Percentiles rank a stretch among this genome's conserved stretches.
Conservation (phyloP, 2,113 vertebrate genomes). For the Tragelaphus buxtoni region DNA sequence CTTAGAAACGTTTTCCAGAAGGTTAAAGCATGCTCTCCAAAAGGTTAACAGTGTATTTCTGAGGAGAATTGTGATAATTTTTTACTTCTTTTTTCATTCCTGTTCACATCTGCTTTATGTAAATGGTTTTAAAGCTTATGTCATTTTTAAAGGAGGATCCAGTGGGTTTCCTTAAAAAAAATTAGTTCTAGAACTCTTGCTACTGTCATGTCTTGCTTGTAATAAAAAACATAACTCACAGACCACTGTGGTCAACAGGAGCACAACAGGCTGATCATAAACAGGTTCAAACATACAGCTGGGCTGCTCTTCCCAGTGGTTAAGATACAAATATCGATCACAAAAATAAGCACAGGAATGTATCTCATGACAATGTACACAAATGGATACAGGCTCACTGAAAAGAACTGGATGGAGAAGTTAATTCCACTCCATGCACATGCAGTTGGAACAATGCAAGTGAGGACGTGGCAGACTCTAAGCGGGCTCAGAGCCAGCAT, state of each 20-base stretch:
- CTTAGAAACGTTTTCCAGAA: neutral
- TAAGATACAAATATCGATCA: neutral
- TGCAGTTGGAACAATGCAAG: accelerated
- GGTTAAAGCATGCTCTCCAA: neutral
- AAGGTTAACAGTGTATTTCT: neutral
- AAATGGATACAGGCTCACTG: neutral
- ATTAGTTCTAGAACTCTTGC: neutral
- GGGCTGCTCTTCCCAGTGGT: neutral
- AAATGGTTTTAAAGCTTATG: neutral
- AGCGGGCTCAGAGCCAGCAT: neutral
- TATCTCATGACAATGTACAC: neutral
- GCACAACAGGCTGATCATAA: no score
- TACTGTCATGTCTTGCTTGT: neutral
- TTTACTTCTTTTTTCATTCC: neutral
- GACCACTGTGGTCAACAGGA: neutral
- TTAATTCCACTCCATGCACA: no score
- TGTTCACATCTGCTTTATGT: neutral
- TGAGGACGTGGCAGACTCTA: neutral
- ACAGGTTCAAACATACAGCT: neutral
- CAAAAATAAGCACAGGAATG: neutral
- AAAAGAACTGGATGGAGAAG: neutral
- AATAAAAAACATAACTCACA: neutral
- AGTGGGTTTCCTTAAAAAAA: neutral
- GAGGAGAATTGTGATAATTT: neutral
- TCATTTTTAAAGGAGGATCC: neutral